Evolutionary conservation across 64 coral and sea anemone species (phyloP).

Genomic region (Astreopora myriophthalma): DNA sequence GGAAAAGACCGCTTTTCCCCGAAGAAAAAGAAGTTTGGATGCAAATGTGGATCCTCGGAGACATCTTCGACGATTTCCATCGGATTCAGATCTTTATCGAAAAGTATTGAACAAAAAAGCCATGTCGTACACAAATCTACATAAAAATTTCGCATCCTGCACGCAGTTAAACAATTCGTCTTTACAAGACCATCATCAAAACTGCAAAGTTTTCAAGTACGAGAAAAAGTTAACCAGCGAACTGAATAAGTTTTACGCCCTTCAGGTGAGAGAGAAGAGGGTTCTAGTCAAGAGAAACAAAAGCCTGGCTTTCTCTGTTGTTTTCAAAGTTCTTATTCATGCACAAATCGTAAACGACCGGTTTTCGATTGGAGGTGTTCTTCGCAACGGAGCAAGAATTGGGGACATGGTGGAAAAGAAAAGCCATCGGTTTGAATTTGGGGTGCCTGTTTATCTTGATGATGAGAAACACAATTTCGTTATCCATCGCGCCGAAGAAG

Average conservation of each 20-base stretch:
- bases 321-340: constrained; percentile 71
- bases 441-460: constrained; percentile 72
- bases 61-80: constrained; percentile 6
- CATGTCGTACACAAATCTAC: constrained; percentile 15
- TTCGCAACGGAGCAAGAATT: constrained; percentile 6
- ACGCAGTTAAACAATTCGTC: constrained; percentile 23
- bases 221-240: constrained; percentile 69
- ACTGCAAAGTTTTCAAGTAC: constrained; percentile 5
- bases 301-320: constrained; percentile 61
- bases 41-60: background rate
- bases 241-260: constrained; percentile 61
- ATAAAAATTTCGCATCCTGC: constrained; percentile 21
- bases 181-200: background rate
- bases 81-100: constrained; percentile 15
- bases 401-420: constrained; percentile 62
- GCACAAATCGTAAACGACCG: constrained; percentile 70
- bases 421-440: constrained; percentile 77
- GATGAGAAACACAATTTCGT: constrained; percentile 15
- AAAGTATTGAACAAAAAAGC: constrained; percentile 26
- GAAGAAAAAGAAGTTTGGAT: background rate
- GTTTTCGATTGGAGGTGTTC: constrained; percentile 60
- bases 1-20: background rate
- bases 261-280: constrained; percentile 40
- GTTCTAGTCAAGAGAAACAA: constrained; percentile 49
- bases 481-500: constrained; percentile 73